Percentiles rank a stretch among this genome's conserved stretches.
These are phyloP conservation scores for Cremastinae sp. DNA, from an alignment of 2,888 invertebrate species.

Conservation along the genomic window DNA sequence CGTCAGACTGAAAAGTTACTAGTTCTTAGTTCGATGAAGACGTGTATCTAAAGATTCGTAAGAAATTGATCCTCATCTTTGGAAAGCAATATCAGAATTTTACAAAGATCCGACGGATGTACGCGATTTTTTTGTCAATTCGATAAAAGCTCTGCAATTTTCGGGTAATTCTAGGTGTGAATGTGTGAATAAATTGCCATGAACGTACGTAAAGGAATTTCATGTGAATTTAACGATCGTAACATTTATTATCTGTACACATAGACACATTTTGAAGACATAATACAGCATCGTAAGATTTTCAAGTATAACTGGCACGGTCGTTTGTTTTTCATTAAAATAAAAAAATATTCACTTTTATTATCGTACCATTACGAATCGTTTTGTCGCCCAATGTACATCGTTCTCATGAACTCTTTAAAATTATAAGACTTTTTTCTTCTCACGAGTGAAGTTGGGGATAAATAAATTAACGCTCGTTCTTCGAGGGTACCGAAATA, in stretches of 20 bases:
- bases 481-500: neutral
- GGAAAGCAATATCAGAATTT: neutral
- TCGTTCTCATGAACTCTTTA: neutral
- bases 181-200: slow-evolving; percentile 9
- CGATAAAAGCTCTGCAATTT: neutral
- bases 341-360: slow-evolving; percentile 29
- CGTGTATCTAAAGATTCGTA: too few species aligned
- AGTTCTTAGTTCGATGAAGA: too few species aligned
- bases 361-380: neutral
- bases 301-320: slow-evolving; percentile 36
- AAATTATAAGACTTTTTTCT: neutral
- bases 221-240: slow-evolving; percentile 40
- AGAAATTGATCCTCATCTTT: too few species aligned
- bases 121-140: neutral
- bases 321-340: slow-evolving; percentile 20
- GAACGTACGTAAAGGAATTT: slow-evolving; percentile 1
- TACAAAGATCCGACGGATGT: neutral
- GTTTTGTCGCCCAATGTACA: neutral
- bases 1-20: too few species aligned
- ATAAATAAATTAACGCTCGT: neutral
- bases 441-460: neutral
- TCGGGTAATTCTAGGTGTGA: neutral
- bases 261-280: slow-evolving; percentile 40
- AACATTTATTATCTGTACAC: slow-evolving; percentile 51
- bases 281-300: slow-evolving; percentile 31